A percentile compares a stretch with the other conserved stretches of the same genome.
Conservation (phyloP, 2,797 vertebrate species). For the Sebastes iracundus region DNA sequence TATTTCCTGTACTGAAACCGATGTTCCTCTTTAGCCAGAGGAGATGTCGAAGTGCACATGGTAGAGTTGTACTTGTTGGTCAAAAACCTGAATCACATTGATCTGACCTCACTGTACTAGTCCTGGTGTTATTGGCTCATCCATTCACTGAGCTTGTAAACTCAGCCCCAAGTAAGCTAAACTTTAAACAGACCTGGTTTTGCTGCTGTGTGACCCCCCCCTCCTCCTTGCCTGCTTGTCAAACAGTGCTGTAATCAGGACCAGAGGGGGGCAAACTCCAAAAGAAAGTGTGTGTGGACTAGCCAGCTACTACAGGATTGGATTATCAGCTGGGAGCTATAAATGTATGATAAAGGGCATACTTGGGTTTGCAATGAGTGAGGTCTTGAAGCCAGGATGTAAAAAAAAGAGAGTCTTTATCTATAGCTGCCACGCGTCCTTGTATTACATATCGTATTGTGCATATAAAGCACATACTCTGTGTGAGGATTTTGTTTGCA, state of each 20-base stretch:
- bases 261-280: constrained; percentile 70
- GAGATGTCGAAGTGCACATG: constrained; percentile 52
- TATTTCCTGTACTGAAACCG: not conserved
- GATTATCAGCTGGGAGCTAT: constrained; percentile 18
- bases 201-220: constrained; percentile 16
- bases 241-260: constrained; percentile 43
- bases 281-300: constrained; percentile 2
- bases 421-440: not conserved
- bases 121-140: not conserved
- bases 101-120: not conserved
- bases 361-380: not conserved
- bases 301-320: constrained; percentile 4
- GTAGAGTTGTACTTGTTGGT: not conserved
- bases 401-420: not conserved
- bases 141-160: constrained; percentile 6
- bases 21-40: not conserved
- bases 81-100: not conserved
- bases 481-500: not conserved
- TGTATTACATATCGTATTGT: not conserved
- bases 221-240: constrained; percentile 15
- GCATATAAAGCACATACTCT: not conserved
- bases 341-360: constrained; percentile 21
- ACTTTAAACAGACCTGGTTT: constrained; percentile 50
- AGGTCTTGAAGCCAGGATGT: not conserved
- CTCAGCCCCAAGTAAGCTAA: constrained; percentile 24